Evolutionary conservation across 1,140 invertebrate species (phyloP).

Genomic region (Aphidius ervi): DNA sequence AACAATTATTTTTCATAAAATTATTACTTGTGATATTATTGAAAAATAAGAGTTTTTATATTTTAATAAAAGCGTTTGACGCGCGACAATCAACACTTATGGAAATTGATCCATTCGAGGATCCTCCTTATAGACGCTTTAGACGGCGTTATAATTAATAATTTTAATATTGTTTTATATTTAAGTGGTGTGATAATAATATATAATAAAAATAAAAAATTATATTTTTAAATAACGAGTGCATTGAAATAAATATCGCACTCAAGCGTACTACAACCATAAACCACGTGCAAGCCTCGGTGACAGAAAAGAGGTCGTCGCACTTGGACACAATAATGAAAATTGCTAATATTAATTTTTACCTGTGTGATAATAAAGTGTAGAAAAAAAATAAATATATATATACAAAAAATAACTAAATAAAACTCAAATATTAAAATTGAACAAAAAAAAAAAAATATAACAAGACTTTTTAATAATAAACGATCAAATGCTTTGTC

Average conservation of each 20-base stretch:
- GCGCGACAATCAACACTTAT: conserved; percentile 37
- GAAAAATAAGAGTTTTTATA: not conserved
- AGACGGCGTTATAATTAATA: conserved; percentile 34
- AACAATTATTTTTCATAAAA: too few species aligned
- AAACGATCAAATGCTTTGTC: too few species aligned
- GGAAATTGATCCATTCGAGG: conserved; percentile 47
- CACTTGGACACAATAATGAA: too few species aligned
- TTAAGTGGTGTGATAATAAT: not conserved
- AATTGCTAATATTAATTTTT: too few species aligned
- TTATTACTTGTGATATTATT: not conserved
- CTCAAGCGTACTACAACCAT: not conserved
- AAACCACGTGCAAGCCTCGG: not conserved
- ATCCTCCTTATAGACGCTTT: conserved; percentile 42
- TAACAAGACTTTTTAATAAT: not conserved
- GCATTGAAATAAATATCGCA: not conserved
- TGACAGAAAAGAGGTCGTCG: not conserved
- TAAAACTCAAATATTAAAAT: not conserved
- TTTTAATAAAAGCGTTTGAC: conserved; percentile 18
- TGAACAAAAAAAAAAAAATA: not conserved
- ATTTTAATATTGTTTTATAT: not conserved
- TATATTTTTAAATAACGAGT: not conserved
- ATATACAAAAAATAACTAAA: not conserved
- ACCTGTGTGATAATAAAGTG: not conserved
- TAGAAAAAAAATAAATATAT: not conserved
- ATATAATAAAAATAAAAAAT: too few species aligned